These are phyloP conservation scores for Percopsis omiscomaycus DNA, from an alignment of 2,797 vertebrate species.

Conservation along the genomic window DNA sequence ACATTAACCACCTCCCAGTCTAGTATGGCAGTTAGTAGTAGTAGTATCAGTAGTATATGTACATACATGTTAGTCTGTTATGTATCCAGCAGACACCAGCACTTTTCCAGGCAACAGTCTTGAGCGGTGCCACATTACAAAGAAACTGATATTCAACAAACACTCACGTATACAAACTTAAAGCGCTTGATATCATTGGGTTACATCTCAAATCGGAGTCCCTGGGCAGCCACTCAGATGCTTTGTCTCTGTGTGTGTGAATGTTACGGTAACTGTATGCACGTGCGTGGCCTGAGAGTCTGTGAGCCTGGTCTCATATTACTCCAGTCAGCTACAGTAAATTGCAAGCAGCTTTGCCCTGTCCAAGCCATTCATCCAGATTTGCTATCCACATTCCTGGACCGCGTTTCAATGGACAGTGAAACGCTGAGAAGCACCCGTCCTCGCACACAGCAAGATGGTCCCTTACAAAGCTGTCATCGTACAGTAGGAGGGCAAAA, in stretches of 20 bases:
- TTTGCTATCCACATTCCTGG: slow-evolving; percentile 61
- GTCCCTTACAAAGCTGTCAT: slow-evolving; percentile 39
- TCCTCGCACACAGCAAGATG: slow-evolving; percentile 35
- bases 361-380: slow-evolving; percentile 62
- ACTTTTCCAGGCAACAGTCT: slow-evolving; percentile 14
- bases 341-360: slow-evolving; percentile 66
- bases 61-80: slow-evolving; percentile 4
- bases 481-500: slow-evolving; percentile 35
- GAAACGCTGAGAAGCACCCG: slow-evolving; percentile 61
- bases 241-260: slow-evolving; percentile 55
- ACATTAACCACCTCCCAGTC: not conserved
- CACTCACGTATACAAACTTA: slow-evolving; percentile 16
- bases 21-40: too few relatives aligned
- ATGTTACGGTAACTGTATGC: not conserved
- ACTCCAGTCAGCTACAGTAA: slow-evolving; percentile 69
- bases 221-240: slow-evolving; percentile 21
- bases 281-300: slow-evolving; percentile 27
- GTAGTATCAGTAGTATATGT: slow-evolving; percentile 6
- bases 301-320: slow-evolving; percentile 63
- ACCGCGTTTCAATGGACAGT: slow-evolving; percentile 58
- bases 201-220: slow-evolving; percentile 15
- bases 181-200: slow-evolving; percentile 8
- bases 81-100: slow-evolving; percentile 4
- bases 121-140: slow-evolving; percentile 31
- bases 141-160: slow-evolving; percentile 51